These are phyloP conservation scores for Eupelmus urozonus DNA, from an alignment of 2,888 invertebrate genomes.

Conservation along the genomic window DNA sequence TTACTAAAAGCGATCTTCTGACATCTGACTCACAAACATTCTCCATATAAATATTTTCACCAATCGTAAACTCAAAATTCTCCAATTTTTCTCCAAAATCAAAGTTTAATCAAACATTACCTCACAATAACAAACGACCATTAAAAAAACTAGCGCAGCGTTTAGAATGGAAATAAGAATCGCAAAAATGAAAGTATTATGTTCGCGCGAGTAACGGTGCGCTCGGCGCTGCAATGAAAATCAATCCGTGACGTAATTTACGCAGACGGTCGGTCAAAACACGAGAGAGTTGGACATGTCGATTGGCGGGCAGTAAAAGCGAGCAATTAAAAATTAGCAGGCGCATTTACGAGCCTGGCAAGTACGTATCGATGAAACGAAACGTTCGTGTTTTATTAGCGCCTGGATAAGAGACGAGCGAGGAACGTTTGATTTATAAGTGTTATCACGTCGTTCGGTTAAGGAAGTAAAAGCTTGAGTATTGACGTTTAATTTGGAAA, in stretches of 20 bases:
- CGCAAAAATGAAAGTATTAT: too few relatives aligned
- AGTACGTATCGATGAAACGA: constrained; percentile 6
- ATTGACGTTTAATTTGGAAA: too few relatives aligned
- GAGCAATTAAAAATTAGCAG: constrained; percentile 35
- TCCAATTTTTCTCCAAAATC: too few relatives aligned
- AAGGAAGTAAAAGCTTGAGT: too few relatives aligned
- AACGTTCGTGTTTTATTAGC: constrained; percentile 10
- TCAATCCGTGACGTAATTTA: constrained; percentile 31
- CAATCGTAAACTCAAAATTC: too few relatives aligned
- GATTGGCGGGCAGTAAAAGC: constrained; percentile 25
- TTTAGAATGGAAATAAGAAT: too few relatives aligned
- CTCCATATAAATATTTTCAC: too few relatives aligned
- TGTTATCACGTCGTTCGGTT: not conserved
- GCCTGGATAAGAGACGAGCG: not conserved
- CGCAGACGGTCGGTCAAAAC: not conserved
- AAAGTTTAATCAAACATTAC: too few relatives aligned
- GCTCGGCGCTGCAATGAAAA: constrained; percentile 5
- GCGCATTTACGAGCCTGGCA: constrained; percentile 38
- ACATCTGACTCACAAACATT: too few relatives aligned
- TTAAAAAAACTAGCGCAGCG: too few relatives aligned
- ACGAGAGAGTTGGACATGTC: constrained; percentile 5
- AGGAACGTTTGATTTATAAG: not conserved
- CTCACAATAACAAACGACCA: too few relatives aligned
- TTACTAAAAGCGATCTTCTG: too few relatives aligned
- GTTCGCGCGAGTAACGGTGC: not conserved